These are phyloP conservation scores for Lochmaea capreae DNA, from an alignment of 2,888 invertebrate genomes.

Conservation along the genomic window DNA sequence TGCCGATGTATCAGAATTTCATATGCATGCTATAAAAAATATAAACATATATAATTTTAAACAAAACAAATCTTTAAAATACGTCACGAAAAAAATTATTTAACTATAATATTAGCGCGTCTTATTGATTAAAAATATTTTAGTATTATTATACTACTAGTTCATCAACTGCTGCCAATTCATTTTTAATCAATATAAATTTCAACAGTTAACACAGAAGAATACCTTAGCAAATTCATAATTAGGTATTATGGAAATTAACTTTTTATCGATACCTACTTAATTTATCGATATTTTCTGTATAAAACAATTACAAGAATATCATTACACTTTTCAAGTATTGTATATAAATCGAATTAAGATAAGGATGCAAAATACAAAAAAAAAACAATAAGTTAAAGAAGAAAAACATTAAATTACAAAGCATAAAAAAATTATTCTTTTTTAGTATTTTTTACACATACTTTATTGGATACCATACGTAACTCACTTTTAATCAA, in stretches of 20 bases:
- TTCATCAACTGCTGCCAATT: no score
- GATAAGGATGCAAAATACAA: constrained; percentile 2
- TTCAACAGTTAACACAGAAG: background rate
- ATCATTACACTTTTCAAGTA: constrained; percentile 10
- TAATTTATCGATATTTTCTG: background rate
- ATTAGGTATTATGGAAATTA: background rate
- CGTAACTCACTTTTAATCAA: background rate
- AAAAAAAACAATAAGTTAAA: background rate
- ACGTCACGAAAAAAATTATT: background rate
- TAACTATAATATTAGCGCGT: background rate
- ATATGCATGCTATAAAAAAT: background rate
- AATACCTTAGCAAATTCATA: background rate
- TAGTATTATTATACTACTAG: no score
- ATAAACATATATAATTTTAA: background rate
- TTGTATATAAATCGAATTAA: constrained; percentile 1
- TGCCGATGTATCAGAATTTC: background rate
- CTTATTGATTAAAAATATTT: no score
- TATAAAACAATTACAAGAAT: background rate
- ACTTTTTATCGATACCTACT: background rate
- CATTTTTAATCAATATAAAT: no score
- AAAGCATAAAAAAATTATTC: constrained; percentile 25
- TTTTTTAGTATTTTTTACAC: constrained; percentile 9
- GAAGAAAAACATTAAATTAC: constrained; percentile 12
- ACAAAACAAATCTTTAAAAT: background rate
- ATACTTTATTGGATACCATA: background rate